Evolutionary conservation across 2,113 vertebrate species (phyloP), one percentile per base, ranked within the genome.

Genomic region (Odontesthes bonariensis): DNA sequence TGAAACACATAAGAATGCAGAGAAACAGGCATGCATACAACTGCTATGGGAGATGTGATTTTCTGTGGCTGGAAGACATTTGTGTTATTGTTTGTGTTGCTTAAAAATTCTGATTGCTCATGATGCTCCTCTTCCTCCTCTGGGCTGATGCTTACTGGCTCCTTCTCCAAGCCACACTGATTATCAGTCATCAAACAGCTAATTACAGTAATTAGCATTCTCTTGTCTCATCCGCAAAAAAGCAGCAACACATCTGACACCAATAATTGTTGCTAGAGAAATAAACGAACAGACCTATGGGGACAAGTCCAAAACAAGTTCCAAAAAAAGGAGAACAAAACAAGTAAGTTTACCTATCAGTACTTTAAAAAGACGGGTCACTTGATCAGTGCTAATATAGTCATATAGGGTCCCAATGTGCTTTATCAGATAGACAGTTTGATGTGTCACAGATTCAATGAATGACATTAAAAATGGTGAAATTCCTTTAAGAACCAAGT

Each of bases 31-130:
- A 60, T 10, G 52, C 40, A 75, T 47, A 65, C 9, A 3, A 38
- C 53, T 10, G 47, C 9, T 67, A 27, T 57, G 68, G 53, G 89
- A 73, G 75, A 1, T 16, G 14, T 54, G 78, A 57, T 14, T 16
- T 72, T 73, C 73, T 46, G 71, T 76, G 79, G 75, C 72, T 69
- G 33, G 33, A 60, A 68, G 75, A 67, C 40, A 57, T 76, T 73
- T 1, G 0, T 38, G 35, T 8, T 38, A 8, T 38, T 38, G 35
- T 38, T 38, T 38, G 35, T 38, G 35, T 38, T 82, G 82, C 83
- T 84, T 82, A 52, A 75, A 90, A 81, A 90, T 73, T 77, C 42
- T 77, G 64, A 55, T 53, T 12, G 42, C 66, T 70, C 62, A 23
- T 63, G 20, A 64, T 38, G 53, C 61, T 73, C 13, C 19, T 23